Evolutionary conservation across 2,888 invertebrate genomes (phyloP), one percentile per base, ranked within the genome.

Genomic region (Oligia fasciuncula): DNA sequence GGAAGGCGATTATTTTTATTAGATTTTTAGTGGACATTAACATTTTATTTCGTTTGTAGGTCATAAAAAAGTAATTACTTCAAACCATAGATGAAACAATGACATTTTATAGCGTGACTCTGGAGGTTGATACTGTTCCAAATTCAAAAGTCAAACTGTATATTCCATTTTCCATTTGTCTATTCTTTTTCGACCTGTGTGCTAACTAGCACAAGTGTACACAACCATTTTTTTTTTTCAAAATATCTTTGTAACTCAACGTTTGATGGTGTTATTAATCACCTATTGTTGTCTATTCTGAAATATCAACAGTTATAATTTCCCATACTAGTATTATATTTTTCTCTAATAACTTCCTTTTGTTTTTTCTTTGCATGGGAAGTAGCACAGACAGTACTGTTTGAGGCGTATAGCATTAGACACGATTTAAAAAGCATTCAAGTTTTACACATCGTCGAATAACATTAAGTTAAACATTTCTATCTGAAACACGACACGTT

Each of bases 241-340:
- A 60, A 17, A 60, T 2, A 11, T 54, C 35, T 40, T 54, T 57
- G n/a, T 3, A 40, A 40, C 5, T 40, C 17, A 40, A 40, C 2
- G 8, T 54, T 14, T 17, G 4, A 54, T 54, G 6, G 69, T 1
- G 14, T 49, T 49, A 49, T 14, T 19, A 8, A 35, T 40, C 13
- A 62, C 4, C 13, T 49, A 57, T 17, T 80, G 46, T 70, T 60
- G 70, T 63, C 51, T 63, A 65, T 66, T 76, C 66, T 76, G 65
- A 85, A 82, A 80, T 60, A 84, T 54, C 29, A 80, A 87, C 87
- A 77, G 86, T 85, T 88, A 80, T 83, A 62, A 80, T 88, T 73
- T 83, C 79, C 71, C 86, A 77, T 88, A 76, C 67, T 71, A 69
- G 46, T 80, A 75, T 85, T 75, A 81, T 79, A 83, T 77, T 69